Evolutionary conservation across 2,888 invertebrate genomes (phyloP).

Genomic region (Acheta domesticus): DNA sequence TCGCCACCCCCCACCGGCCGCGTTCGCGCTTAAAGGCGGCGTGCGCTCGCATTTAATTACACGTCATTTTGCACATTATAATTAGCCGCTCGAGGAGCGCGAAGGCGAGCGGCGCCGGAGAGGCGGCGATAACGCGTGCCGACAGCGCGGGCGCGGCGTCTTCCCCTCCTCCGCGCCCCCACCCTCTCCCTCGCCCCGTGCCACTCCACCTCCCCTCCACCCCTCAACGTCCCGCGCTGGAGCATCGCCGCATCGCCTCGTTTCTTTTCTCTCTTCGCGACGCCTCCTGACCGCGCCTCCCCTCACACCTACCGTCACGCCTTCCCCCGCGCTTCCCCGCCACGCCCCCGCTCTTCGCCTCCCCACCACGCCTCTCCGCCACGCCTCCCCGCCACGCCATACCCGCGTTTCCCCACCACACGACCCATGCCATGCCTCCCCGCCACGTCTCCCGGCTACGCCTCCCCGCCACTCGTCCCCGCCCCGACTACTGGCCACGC

Average conservation of each 20-base stretch:
- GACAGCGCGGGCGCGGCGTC: neutral
- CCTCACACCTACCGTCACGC: neutral
- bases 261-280: neutral
- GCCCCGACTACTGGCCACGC: too few species aligned
- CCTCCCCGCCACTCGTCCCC: too few species aligned
- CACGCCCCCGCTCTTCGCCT: too few species aligned
- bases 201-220: neutral
- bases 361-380: too few species aligned
- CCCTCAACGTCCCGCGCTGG: neutral
- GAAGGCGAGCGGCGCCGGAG: neutral
- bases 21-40: neutral
- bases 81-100: neutral
- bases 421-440: too few species aligned
- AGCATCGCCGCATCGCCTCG: neutral
- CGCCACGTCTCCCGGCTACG: neutral
- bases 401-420: too few species aligned
- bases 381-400: too few species aligned
- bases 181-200: neutral
- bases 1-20: neutral
- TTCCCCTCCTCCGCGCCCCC: neutral
- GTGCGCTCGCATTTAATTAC: constrained; percentile 18
- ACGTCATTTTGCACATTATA: constrained; percentile 18
- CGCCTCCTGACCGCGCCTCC: neutral
- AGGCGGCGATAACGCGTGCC: constrained; percentile 7
- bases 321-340: too few species aligned